Evolutionary conservation across 2,797 vertebrate species (phyloP).

Genomic region (Darevskia nairensis): DNA sequence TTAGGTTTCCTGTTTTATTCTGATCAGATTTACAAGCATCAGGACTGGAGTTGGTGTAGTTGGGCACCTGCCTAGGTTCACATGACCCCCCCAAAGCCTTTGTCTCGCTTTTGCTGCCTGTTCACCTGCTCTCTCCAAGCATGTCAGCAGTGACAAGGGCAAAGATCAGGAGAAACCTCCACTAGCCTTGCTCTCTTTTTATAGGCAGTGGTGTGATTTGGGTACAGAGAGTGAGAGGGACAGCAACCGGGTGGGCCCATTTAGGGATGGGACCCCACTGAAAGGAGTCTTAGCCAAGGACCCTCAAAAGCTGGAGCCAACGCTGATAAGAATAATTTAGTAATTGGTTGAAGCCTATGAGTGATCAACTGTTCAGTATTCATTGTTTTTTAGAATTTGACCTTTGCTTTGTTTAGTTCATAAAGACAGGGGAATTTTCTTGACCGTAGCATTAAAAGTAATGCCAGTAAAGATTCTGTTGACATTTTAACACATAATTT

Average conservation of each 20-base stretch:
- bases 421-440: neutral
- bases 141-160: neutral
- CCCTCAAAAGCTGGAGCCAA: neutral
- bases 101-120: neutral
- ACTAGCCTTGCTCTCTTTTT: neutral
- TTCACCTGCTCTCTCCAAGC: neutral
- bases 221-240: neutral
- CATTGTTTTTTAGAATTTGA: neutral
- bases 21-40: neutral
- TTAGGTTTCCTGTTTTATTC: constrained; percentile 7
- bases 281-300: neutral
- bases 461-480: neutral
- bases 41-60: neutral
- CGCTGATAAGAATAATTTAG: neutral
- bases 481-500: constrained; percentile 23
- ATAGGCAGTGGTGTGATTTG: neutral
- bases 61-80: neutral
- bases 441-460: constrained; percentile 12
- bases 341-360: neutral
- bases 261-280: neutral
- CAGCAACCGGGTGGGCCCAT: neutral
- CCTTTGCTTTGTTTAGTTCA: neutral
- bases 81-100: neutral
- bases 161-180: neutral
- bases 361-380: neutral